Evolutionary conservation across 2,888 invertebrate genomes (phyloP), one percentile per base, ranked within the genome.

Genomic region (Eumacrocentrus americanus): DNA sequence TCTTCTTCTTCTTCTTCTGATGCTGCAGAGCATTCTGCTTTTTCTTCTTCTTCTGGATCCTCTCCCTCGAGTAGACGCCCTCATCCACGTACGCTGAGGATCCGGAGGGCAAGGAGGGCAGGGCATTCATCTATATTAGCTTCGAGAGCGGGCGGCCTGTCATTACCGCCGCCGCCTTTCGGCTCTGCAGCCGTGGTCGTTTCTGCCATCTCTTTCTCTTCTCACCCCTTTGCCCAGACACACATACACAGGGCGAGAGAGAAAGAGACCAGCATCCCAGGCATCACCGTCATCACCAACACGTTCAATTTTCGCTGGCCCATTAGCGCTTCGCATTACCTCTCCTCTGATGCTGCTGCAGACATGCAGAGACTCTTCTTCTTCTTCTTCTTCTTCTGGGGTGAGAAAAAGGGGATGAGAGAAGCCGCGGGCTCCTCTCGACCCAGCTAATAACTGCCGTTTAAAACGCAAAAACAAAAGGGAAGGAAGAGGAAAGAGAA

Each of bases 81-180:
- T 58, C 53, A 38, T 57, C 35, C 62, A 47, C 54, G 61, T 46
- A 25, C 56, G 56, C 14, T 44, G 23, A 14, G 14, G 48, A 48
- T 55, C 79, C 76, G 75, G 72, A 73, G 77, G 77, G 75, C 76
- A 76, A 77, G 74, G 73, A 77, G 78, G 78, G 76, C 76, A 77
- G 77, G 73, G 80, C 80, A 81, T 80, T 80, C 80, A 79, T 80
- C 79, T 80, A 78, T 80, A 80, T 81, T 81, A 81, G 80, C 80
- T 80, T 74, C 80, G 79, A 80, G 76, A 81, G 77, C 79, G 76
- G 74, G 77, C 78, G 80, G 81, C 77, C 80, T 81, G 80, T 81
- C 80, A 81, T 80, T 81, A 81, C 76, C 80, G 78, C 73, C 73
- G 76, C 79, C 78, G 77, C 66, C 67, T 63, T 58, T 63, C 48